Base-by-base conservation (phyloP, 2,797 vertebrate species). In the Rhinoraja longicauda region DNA sequence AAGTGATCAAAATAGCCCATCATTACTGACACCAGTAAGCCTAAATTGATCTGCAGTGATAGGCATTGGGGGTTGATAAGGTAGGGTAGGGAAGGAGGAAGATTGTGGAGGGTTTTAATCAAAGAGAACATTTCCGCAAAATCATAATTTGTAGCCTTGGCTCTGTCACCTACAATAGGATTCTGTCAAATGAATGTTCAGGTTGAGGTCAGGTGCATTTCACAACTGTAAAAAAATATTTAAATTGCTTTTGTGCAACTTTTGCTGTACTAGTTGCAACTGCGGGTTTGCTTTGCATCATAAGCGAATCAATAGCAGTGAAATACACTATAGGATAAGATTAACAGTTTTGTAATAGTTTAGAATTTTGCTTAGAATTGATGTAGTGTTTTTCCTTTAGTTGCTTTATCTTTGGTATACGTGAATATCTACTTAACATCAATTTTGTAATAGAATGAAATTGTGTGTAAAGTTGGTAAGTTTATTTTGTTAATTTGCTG, bases 201-300 rank as follows among this genome's bases (percentile, higher is more conserved):
- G 45, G 29, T 26, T 92, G 39, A 53, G 70, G 72, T 53, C 26
- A 75, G 17, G 75, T 53, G 3, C 39, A 75, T 75, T 91, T 72
- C 67, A 70, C 21, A 91, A 57, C 64, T 90, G 4, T 90, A 90
- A 70, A 90, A 70, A 17, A 0, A 39, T 70, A 15, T 32, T 84
- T 84, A 21, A 1, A 53, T 84, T 84, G 78, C 24, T 21, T 57
- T 26, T 21, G 19, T 84, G 53, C 39, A 53, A 45, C 24, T 53
- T 62, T 12, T 29, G 76, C 76, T 78, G 76, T 78, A 78, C 12
- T 86, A n/a, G 53, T 59, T 86, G 39, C 57, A 62, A 62, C 26
- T 92, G 90, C 81, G 84, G 29, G 70, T 92, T 92, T 92, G 70
- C 36, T 73, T 92, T 92, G 90, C 72, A 70, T 75, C 26, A 39